Base-by-base conservation (phyloP, 2,888 invertebrate genomes). In the Trachelus iudaicus region DNA sequence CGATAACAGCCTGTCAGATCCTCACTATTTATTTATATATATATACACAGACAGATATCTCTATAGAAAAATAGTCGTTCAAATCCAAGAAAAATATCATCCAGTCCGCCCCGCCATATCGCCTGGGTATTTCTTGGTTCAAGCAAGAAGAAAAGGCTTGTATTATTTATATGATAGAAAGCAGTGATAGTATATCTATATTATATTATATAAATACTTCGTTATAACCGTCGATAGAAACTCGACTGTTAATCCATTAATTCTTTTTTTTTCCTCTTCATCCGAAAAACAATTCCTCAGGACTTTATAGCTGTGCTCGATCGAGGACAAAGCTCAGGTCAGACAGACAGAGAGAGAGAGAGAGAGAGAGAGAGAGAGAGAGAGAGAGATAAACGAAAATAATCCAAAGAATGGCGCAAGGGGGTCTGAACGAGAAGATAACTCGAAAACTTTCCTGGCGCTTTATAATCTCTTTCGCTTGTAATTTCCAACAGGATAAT, bases 1-100 rank as follows among this genome's bases (percentile, higher is more conserved):
- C 76, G 71, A 73, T 76, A 76, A 76, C 76, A 76, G 73, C 73
- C 73, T 76, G 37, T 73, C 76, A 34, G 71, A 37, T 73, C 68
- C 34, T 75, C 23, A n/a, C 40, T 34, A 75, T 30, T 11, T 56
- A 37, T 75, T 33, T 68, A 75, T 11, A 12, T 75, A 75, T 34
- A 23, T 4, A 34, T 11, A 34, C 1, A 11, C 30, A 40, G 6
- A 69, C 4, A 37, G 71, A 23, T 56, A 23, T 40, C 40, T 15
- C 40, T 23, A 56, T 56, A 56, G 56, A 56, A 56, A 77, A 73
- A 77, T 30, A 31, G 56, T 33, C 73, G 73, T 56, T n/a, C 68
- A 56, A 35, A 33, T 15, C 56, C 68, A 56, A 77, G 77, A 77
- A 74, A 77, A 77, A 77, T 77, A 68, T 73, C 77, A 34, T 74